Percentiles rank a stretch among this genome's conserved stretches.
phyloP scores from a whole-genome alignment of 2,888 invertebrate species.

The Drosophila neonasuta region DNA sequence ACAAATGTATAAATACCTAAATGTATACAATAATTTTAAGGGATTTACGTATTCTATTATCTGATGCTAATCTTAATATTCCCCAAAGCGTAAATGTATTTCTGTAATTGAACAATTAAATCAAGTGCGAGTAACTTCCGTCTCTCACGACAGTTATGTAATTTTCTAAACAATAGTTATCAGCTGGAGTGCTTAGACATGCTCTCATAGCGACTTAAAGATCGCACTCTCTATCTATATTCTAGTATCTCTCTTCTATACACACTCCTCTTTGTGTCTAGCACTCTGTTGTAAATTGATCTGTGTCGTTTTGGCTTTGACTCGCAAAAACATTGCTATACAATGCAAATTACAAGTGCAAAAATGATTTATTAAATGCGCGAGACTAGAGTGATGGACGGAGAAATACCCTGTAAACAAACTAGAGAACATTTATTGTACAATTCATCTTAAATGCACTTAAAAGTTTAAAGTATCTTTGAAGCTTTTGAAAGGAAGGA shows the following conservation, averaged over 20 bases:
- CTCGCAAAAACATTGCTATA: constrained; percentile 29
- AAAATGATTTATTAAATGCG: constrained; percentile 39
- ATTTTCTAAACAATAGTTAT: constrained; percentile 20
- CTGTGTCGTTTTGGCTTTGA: constrained; percentile 49
- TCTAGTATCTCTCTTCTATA: not conserved
- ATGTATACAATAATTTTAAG: not conserved
- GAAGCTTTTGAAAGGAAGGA: not conserved
- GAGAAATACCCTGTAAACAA: not conserved
- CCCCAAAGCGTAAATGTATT: too few relatives aligned
- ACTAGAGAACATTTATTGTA: not conserved
- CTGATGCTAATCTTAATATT: not conserved
- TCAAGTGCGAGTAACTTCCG: constrained; percentile 30
- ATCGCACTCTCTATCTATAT: not conserved
- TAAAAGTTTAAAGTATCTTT: too few relatives aligned
- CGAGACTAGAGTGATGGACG: not conserved
- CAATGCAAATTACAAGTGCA: constrained; percentile 65
- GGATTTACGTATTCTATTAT: not conserved
- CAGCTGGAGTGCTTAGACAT: constrained; percentile 12
- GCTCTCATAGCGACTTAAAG: constrained; percentile 4
- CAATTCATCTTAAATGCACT: too few relatives aligned
- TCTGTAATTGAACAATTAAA: constrained; percentile 31
- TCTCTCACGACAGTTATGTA: constrained; percentile 29
- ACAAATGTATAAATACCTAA: not conserved
- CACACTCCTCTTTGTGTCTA: constrained; percentile 14
- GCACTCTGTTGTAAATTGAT: constrained; percentile 59